Base-by-base conservation (phyloP, 1,140 invertebrate species). In the Diprion similis region DNA sequence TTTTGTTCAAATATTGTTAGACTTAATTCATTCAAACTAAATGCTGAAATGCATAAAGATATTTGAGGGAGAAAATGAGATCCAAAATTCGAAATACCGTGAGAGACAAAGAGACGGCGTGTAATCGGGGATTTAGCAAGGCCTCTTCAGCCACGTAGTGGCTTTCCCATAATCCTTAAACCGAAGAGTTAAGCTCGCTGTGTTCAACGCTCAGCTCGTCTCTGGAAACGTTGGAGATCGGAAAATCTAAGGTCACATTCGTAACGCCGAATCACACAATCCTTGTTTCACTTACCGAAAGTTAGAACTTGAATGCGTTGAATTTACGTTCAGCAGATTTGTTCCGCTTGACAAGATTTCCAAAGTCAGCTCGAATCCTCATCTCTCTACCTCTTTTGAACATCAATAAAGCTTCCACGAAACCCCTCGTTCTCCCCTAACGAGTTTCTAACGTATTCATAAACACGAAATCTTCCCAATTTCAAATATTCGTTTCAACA, bases 151-250 rank as follows among this genome's bases (percentile, higher is more conserved):
- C 51, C 51, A 59, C 51, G 51, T 17, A 59, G 51, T 59, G 51
- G 51, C 51, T 59, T 17, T 15, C 11, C 4, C 51, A 17, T 59
- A 59, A 59, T 59, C 51, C 51, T 17, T 59, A 59, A 59, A 59
- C 51, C 51, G 51, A 59, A 59, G 51, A 59, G 51, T 59, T 59
- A 59, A 59, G 51, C 51, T 17, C 51, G 9, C 51, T 59, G 51
- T 59, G 51, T 59, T 59, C 51, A 8, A 59, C 51, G 51, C 6
- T 59, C 51, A 17, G n/a, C 51, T 17, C n/a, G 51, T 59, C 51
- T 59, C n/a, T 17, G n/a, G 9, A 59, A 37, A 59, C 51, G 51
- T 17, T 10, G 15, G 48, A 51, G 48, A 59, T 59, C n/a, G 11
- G 11, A 59, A 59, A 8, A 59, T 59, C 51, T 59, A 59, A 59